A percentile compares a stretch with the other conserved stretches of the same genome.
Conservation (phyloP, 2,888 invertebrate species). For the Euproctis similis region DNA sequence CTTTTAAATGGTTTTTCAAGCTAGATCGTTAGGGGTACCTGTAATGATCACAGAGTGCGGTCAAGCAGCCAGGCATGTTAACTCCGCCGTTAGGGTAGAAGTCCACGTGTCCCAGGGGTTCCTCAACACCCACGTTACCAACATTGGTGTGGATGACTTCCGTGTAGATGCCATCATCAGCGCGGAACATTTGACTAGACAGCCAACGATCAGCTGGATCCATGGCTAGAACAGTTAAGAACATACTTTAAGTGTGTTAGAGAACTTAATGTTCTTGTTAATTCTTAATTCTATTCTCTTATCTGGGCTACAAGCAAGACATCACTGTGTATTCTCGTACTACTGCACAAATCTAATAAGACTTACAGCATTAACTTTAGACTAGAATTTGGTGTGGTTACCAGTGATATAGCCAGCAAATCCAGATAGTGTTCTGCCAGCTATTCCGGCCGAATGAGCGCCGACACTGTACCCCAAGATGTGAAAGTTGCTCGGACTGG, state of each 20-base stretch:
- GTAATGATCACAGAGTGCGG: conserved; percentile 13
- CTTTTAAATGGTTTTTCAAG: too few relatives aligned
- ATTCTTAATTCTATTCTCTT: too few relatives aligned
- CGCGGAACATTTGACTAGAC: conserved; percentile 5
- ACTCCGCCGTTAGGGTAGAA: conserved; percentile 16
- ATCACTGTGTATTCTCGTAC: too few relatives aligned
- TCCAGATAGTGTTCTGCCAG: conserved; percentile 26
- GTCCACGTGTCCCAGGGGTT: conserved; percentile 8
- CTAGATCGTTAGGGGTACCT: too few relatives aligned
- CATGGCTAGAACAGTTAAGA: conserved; percentile 7
- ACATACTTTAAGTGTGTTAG: too few relatives aligned
- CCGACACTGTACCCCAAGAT: conserved; percentile 31
- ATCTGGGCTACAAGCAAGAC: too few relatives aligned
- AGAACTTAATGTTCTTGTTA: too few relatives aligned
- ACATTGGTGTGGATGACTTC: conserved; percentile 16
- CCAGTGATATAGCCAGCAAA: conserved; percentile 29
- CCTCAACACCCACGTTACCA: conserved; percentile 6
- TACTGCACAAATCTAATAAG: too few relatives aligned
- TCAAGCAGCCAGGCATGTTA: conserved; percentile 12
- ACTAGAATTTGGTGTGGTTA: too few relatives aligned
- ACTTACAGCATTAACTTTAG: too few relatives aligned
- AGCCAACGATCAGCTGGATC: conserved; percentile 18
- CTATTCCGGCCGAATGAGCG: conserved; percentile 30
- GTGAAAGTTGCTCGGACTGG: conserved; percentile 14
- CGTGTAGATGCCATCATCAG: conserved; percentile 10